Evolutionary conservation across 2,113 vertebrate genomes (phyloP).

Genomic region (Bostrychus sinensis): DNA sequence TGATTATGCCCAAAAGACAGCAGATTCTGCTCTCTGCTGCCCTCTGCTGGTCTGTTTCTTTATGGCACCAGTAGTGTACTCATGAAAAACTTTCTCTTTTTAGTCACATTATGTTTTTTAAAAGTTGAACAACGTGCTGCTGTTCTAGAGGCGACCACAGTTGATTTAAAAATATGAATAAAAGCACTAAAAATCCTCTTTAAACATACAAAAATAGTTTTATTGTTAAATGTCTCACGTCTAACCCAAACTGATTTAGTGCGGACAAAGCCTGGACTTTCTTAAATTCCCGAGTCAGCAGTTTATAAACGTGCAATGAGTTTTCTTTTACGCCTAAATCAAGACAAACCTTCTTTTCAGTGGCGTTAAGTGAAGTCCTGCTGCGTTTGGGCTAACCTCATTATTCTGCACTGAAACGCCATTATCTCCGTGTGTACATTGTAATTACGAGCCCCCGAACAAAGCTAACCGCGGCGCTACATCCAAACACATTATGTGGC

Average conservation of each 20-base stretch:
- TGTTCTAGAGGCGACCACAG: no score
- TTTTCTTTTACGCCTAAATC: not conserved
- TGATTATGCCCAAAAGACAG: no score
- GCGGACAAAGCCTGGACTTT: not conserved
- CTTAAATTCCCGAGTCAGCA: not conserved
- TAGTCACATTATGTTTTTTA: no score
- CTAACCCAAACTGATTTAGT: not conserved
- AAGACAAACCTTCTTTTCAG: not conserved
- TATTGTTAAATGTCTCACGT: no score
- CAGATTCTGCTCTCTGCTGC: no score
- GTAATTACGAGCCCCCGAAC: not conserved
- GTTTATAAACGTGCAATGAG: not conserved
- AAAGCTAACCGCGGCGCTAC: not conserved
- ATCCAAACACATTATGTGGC: constrained; percentile 27
- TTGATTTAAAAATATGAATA: no score
- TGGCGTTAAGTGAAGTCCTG: not conserved
- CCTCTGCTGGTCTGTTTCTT: no score
- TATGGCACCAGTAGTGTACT: no score
- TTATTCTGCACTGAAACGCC: not conserved
- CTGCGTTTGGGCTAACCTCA: not conserved
- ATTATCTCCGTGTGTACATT: not conserved
- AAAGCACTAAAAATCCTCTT: no score
- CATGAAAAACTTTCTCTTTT: no score
- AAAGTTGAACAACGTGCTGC: no score
- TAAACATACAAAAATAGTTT: no score